Base-by-base conservation (phyloP, 2,888 invertebrate species). In the Coleophora deauratella region DNA sequence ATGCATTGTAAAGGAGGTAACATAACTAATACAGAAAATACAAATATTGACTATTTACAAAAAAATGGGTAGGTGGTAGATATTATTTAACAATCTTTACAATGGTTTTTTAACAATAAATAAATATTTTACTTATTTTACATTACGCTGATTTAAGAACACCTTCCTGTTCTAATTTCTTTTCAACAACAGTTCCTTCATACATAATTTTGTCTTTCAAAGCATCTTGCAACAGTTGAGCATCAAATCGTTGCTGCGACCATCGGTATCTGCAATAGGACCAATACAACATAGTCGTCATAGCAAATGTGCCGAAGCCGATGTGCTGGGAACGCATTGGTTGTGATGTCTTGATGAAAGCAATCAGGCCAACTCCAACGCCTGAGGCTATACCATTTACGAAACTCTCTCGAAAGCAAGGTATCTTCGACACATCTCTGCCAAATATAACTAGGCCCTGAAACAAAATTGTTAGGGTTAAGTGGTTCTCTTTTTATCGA, bases 341-440 rank as follows among this genome's bases (percentile, higher is more conserved):
- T 53, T 88, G 88, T 48, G 94, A 94, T 9, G 94, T 93, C 51
- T 91, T 89, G 62, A 95, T 74, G 71, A 95, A 95, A 45, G 90
- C 80, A 4, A 86, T 74, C 42, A 94, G 59, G 9, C 94, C 94
- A 46, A 81, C 66, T 3, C 87, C 90, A 15, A 94, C 58, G 37
- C 94, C 94, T 35, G 91, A 87, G 38, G 88, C 72, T 39, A 94
- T 88, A 9, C 94, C 94, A 70, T 91, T 91, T 0, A 95, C 64
- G 59, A 92, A 91, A 64, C 93, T 93, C 57, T 89, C 90, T 47
- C 93, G 87, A 67, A 94, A 94, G 71, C 95, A 95, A 1, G 94
- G 94, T 45, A 95, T 91, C 75, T 91, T 87, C 0, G 91, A 79
- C 14, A 94, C 66, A 72, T 94, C 91, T 52, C 90, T 85, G 9